Base-by-base conservation (phyloP, 2,797 vertebrate species). In the Siniperca undulata region DNA sequence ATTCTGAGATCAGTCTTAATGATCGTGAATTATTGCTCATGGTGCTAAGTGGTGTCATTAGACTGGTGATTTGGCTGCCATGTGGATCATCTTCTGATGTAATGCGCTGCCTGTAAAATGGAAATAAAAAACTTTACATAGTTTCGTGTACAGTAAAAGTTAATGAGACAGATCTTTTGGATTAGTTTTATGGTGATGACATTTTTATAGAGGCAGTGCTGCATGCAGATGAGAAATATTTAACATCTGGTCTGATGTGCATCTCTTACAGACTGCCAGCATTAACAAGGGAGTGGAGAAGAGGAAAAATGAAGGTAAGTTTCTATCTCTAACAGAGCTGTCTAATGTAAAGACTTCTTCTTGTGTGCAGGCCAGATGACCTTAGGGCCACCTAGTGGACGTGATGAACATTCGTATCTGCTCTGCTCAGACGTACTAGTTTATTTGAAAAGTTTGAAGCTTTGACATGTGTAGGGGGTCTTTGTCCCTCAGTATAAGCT, bases 241-340 rank as follows among this genome's bases (percentile, higher is more conserved):
- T 62, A 81, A 80, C 42, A 16, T 16, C 30, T 64, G 12, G 6
- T 87, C 46, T 82, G 58, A 74, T 74, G 58, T 77, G 50, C 7
- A 24, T 94, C 79, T 95, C 84, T 94, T 94, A 30, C 95, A 97
- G 96, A 96, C 97, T 85, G 97, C 97, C 86, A 96, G 96, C 81
- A 96, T 96, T 92, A 95, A 95, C 86, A 97, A 95, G 90, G 96
- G 95, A 77, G 93, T 94, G 93, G 96, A 96, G 36, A 95, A 95
- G 89, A 96, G 85, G 80, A 79, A 83, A 87, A 96, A 96, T 75
- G 96, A 97, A 85, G 97, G 97, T 98, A 95, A 95, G 97, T 94
- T 24, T 44, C 3, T 6, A 6, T 59, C 11, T 60, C 1, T 16
- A 52, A 46, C 7, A 44, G 27, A 62, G 5, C 7, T 38, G 34